Conservation (phyloP, 2,888 invertebrate species). For the Agrochola circellaris region DNA sequence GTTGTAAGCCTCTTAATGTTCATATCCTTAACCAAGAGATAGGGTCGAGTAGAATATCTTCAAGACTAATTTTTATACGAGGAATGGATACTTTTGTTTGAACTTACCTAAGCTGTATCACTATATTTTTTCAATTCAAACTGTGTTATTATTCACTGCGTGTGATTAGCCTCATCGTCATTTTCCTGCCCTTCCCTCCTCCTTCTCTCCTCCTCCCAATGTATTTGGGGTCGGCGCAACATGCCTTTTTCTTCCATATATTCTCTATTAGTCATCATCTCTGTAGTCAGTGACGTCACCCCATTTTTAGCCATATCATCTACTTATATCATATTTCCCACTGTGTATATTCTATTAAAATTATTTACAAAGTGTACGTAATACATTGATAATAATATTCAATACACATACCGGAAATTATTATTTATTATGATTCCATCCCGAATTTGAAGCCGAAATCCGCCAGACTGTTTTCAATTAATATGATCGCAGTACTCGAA, state of each 20-base stretch:
- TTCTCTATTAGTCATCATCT: background rate
- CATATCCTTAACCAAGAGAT: too few species aligned
- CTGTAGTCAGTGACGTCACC: too few species aligned
- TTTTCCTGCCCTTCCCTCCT: background rate
- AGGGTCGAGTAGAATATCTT: background rate
- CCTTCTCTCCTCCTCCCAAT: too few species aligned
- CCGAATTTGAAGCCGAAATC: conserved; percentile 10
- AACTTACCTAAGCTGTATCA: background rate
- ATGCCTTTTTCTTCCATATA: background rate
- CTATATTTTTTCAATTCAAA: too few species aligned
- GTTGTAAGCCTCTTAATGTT: too few species aligned
- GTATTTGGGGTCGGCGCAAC: background rate
- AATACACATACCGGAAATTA: background rate
- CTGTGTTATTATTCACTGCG: too few species aligned
- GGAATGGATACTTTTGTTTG: background rate
- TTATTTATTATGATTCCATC: conserved; percentile 13
- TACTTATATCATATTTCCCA: too few species aligned
- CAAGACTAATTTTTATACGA: background rate
- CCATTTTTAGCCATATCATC: background rate
- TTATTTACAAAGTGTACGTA: background rate
- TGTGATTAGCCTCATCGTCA: too few species aligned
- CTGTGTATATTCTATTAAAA: background rate
- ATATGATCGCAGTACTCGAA: conserved; percentile 8
- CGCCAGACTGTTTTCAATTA: conserved; percentile 34
- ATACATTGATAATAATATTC: background rate